These are phyloP conservation scores for Ischnura elegans DNA, from an alignment of 2,888 invertebrate genomes.

Conservation along the genomic window DNA sequence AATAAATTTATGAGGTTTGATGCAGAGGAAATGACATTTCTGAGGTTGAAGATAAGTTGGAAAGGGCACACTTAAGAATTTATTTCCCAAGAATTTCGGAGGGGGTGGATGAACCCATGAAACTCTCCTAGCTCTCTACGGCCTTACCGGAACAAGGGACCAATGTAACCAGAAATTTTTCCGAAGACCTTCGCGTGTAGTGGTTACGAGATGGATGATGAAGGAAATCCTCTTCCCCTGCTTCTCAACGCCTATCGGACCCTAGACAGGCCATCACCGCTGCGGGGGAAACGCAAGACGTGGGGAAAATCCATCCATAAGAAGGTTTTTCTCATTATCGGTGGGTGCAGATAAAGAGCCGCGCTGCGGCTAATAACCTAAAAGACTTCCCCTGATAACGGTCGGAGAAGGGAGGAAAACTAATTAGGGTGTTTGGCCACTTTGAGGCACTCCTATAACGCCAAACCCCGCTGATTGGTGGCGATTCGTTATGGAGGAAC, in stretches of 20 bases:
- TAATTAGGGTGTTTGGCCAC: not conserved
- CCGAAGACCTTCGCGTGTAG: not conserved
- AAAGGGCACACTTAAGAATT: too few species aligned
- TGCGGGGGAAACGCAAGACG: not conserved
- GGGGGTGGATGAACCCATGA: too few species aligned
- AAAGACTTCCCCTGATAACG: not conserved
- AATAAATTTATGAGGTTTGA: too few species aligned
- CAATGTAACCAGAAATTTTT: too few species aligned
- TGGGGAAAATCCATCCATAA: not conserved
- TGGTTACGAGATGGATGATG: not conserved
- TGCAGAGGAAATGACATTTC: too few species aligned
- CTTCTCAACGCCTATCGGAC: not conserved
- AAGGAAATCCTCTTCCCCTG: not conserved
- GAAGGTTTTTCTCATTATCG: constrained; percentile 2
- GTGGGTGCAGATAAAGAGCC: not conserved
- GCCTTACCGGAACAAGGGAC: too few species aligned
- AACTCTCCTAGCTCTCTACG: too few species aligned
- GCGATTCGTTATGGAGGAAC: not conserved
- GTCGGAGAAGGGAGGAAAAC: not conserved
- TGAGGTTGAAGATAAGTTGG: too few species aligned
- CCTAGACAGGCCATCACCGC: not conserved
- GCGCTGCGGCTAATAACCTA: not conserved
- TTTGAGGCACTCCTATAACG: not conserved
- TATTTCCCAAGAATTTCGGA: too few species aligned
- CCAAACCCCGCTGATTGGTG: not conserved